A percentile compares a stretch with the other conserved stretches of the same genome.
phyloP scores from a whole-genome alignment of 2,888 invertebrate genomes.

The Aricia artaxerxes region DNA sequence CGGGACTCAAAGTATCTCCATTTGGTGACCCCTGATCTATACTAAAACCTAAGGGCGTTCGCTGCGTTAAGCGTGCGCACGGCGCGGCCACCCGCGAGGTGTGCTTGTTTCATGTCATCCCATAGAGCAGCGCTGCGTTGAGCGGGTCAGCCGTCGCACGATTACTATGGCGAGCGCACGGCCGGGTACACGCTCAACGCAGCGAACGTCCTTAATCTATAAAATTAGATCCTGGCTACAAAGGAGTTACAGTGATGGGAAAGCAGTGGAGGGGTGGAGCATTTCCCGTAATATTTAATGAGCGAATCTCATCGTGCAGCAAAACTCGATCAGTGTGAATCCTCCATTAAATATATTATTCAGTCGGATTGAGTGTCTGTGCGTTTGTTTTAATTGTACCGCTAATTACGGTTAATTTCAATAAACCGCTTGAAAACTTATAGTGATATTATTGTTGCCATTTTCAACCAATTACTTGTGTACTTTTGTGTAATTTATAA shows the following conservation, averaged over 20 bases:
- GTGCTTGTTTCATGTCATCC: no score
- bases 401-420: constrained; percentile 14
- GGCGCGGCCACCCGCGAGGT: no score
- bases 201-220: no score
- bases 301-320: neutral
- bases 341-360: constrained; percentile 20
- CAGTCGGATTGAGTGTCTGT: neutral
- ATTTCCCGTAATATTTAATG: neutral
- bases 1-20: no score
- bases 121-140: no score
- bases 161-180: no score
- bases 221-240: no score
- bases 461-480: constrained; percentile 3
- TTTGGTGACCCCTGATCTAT: no score
- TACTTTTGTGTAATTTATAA: neutral
- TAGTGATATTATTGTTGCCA: constrained; percentile 6
- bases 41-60: no score
- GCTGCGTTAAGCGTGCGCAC: no score
- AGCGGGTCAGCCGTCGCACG: no score
- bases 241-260: neutral
- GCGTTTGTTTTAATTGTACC: constrained; percentile 10
- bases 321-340: neutral
- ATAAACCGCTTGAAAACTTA: neutral
- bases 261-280: neutral
- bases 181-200: no score